phyloP scores from a whole-genome alignment of 2,797 vertebrate species.

The Adrianichthys oophorus region DNA sequence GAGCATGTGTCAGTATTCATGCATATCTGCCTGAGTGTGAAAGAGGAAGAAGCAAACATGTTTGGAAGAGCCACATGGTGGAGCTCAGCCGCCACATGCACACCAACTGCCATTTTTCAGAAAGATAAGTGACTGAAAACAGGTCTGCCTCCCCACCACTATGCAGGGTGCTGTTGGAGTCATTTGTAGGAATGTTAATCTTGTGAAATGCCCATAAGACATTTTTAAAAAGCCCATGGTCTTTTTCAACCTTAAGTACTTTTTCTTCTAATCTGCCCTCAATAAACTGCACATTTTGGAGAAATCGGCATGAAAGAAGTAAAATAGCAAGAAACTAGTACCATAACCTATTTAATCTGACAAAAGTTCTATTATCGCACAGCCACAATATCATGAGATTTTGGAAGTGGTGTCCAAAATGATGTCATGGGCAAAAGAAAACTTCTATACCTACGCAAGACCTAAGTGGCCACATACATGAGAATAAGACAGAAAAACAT shows the following conservation, averaged over 20 bases:
- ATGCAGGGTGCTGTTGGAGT: no score
- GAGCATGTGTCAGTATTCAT: slow-evolving; percentile 16
- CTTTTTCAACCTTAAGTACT: no score
- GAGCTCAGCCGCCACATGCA: slow-evolving; percentile 8
- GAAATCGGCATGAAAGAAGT: neutral
- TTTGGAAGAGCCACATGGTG: neutral
- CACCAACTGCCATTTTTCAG: neutral
- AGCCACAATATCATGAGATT: neutral
- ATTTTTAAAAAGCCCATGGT: no score
- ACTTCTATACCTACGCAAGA: no score
- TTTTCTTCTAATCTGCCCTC: no score
- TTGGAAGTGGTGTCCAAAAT: neutral
- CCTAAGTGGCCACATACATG: neutral
- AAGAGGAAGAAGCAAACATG: neutral
- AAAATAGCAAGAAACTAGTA: no score
- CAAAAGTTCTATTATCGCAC: neutral
- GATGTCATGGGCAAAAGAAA: neutral
- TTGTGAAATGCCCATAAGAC: no score
- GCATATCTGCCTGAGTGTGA: slow-evolving; percentile 6
- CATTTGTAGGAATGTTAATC: no score
- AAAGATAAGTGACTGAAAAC: neutral
- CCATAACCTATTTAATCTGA: neutral
- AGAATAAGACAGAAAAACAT: slow-evolving; percentile 9
- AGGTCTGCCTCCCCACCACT: no score
- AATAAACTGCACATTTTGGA: neutral